Conservation (phyloP, 2,113 vertebrate species). For the Eolophus roseicapilla region DNA sequence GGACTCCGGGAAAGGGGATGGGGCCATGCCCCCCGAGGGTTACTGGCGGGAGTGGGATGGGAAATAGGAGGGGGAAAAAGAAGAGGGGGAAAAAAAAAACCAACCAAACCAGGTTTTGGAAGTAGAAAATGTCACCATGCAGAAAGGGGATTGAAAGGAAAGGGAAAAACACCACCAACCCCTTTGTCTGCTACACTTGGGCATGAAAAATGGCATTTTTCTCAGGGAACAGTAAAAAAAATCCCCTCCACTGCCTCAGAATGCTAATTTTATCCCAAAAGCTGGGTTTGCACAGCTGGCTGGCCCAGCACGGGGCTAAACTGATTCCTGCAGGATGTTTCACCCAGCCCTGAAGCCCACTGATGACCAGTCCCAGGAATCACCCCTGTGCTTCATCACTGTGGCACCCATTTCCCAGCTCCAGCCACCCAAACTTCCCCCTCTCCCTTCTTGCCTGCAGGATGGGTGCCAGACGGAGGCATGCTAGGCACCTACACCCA, state of each 20-base stretch:
- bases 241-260: background rate
- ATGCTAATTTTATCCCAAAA: background rate
- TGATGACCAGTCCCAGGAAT: background rate
- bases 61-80: background rate
- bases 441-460: background rate
- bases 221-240: background rate
- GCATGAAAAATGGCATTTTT: background rate
- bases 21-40: background rate
- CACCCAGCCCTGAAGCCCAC: background rate
- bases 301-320: background rate
- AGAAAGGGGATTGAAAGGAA: conserved; percentile 18
- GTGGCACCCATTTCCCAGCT: background rate
- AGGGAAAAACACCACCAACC: background rate
- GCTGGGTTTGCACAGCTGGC: background rate
- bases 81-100: too few species aligned
- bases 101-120: background rate
- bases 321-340: background rate
- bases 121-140: background rate
- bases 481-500: background rate
- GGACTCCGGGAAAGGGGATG: background rate
- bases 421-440: background rate
- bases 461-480: background rate
- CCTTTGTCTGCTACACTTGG: background rate
- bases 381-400: fast-evolving
- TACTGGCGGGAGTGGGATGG: background rate